Evolutionary conservation across 2,888 invertebrate genomes (phyloP).

Genomic region (Drosophila subquinaria): DNA sequence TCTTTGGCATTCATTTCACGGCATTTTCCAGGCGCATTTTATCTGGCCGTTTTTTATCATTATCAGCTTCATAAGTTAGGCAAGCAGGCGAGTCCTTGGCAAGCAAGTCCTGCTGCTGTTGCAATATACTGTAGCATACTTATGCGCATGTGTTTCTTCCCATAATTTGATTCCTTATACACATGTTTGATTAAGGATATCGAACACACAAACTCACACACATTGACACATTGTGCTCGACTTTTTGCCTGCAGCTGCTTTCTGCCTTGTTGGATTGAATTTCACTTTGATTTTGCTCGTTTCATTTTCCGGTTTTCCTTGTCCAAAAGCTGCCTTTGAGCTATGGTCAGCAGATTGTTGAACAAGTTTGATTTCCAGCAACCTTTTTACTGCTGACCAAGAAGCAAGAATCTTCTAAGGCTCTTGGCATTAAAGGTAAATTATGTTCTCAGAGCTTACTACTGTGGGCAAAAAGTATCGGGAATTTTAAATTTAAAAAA

Average conservation of each 20-base stretch:
- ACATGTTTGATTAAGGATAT: conserved; percentile 68
- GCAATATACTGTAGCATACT: conserved; percentile 30
- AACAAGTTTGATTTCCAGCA: conserved; percentile 29
- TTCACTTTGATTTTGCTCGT: conserved; percentile 45
- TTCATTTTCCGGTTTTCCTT: conserved; percentile 21
- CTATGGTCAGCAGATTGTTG: conserved; percentile 61
- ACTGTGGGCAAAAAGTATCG: too few species aligned
- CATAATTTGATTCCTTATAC: conserved; percentile 65
- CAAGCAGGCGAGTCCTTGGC: conserved; percentile 30
- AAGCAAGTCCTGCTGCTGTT: conserved; percentile 13
- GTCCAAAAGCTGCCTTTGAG: conserved; percentile 44
- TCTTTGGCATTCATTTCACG: conserved; percentile 54
- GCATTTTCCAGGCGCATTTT: conserved; percentile 58
- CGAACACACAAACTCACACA: conserved; percentile 19
- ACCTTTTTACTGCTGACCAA: conserved; percentile 29
- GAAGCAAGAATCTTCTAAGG: conserved; percentile 4
- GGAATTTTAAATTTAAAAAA: too few species aligned
- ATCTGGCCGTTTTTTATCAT: conserved; percentile 57
- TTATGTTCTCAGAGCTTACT: conserved; percentile 2
- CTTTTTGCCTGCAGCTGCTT: conserved; percentile 58
- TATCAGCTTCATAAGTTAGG: conserved; percentile 73
- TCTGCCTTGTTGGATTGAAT: conserved; percentile 48
- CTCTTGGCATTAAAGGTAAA: conserved; percentile 18
- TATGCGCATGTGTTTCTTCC: conserved; percentile 61
- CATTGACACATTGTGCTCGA: conserved; percentile 17